Base-by-base conservation (phyloP, 2,888 invertebrate genomes). In the Drosophila vallismaia region DNA sequence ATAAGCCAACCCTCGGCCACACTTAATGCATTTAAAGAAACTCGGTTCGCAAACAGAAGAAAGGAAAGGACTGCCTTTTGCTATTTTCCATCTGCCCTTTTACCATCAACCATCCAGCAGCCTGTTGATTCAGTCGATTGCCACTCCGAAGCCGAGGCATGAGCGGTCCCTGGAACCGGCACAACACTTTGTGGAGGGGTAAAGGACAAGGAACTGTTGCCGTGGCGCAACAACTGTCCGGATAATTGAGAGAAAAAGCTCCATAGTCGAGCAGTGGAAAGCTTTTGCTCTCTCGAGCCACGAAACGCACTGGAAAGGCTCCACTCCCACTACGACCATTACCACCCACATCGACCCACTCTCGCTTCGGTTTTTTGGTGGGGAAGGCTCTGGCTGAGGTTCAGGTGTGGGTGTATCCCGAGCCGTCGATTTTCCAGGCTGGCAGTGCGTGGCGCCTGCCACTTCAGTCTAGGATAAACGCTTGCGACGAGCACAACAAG, bases 401-500 rank as follows among this genome's bases (percentile, higher is more conserved):
- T 45, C 46, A 49, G 60, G 53, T 80, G 80, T 80, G 76, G 79
- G 81, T 51, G 81, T 84, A 71, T 71, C 69, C 59, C 58, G 60
- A 45, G 59, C 38, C 68, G 77, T 75, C 80, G 71, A 76, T 81
- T 73, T 91, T 91, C 90, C 90, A 90, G 88, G 80, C 87, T 79
- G 80, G 78, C 85, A 76, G 77, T 71, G 83, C 77, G 77, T 71
- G 64, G 51, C 24, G 58, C 68, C 40, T 52, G 49, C 44, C 73
- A 62, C 88, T 86, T 91, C 91, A 91, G 91, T 91, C 91, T 90
- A 91, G 91, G 91, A 90, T 90, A 91, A 91, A 91, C 90, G 91
- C 90, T 91, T 91, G 89, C 88, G 89, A 88, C 90, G 89, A 88
- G 89, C 91, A 91, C 91, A 91, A 91, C 91, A 91, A 91, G 91